Evolutionary conservation across 2,113 vertebrate species (phyloP).

Genomic region (Prunella fulvescens): DNA sequence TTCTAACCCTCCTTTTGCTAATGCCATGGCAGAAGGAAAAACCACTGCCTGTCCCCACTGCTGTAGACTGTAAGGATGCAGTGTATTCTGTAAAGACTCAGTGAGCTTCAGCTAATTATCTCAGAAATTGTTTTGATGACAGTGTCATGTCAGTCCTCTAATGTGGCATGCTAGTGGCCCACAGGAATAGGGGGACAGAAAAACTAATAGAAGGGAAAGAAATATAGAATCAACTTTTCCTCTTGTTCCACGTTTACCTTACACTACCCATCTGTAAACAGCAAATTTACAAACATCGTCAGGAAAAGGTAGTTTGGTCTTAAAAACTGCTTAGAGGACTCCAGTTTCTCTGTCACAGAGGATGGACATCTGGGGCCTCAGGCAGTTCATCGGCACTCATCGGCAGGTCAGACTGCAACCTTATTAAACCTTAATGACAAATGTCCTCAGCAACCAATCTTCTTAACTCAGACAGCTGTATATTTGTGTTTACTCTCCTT

Average conservation of each 20-base stretch:
- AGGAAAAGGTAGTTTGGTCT: neutral
- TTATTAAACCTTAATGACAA: neutral
- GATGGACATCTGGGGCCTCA: neutral
- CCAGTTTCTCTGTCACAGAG: neutral
- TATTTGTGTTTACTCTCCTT: neutral
- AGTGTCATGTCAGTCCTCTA: neutral
- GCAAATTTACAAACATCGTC: neutral
- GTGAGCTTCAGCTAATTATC: neutral
- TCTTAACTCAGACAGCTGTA: neutral
- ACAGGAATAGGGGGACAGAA: neutral
- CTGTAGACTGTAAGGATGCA: neutral
- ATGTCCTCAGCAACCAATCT: neutral
- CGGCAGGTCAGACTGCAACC: neutral
- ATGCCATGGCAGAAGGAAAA: neutral
- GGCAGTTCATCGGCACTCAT: neutral
- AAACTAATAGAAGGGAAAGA: neutral
- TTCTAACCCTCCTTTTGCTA: neutral
- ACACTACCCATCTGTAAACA: neutral
- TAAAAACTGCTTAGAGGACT: neutral
- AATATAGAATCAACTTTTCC: neutral
- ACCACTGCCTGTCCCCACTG: accelerated
- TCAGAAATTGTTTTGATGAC: neutral
- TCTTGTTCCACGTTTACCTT: neutral
- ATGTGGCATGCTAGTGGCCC: neutral
- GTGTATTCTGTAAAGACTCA: neutral